Conservation (phyloP, 2,888 invertebrate species). For the Dermolepida albohirtum region DNA sequence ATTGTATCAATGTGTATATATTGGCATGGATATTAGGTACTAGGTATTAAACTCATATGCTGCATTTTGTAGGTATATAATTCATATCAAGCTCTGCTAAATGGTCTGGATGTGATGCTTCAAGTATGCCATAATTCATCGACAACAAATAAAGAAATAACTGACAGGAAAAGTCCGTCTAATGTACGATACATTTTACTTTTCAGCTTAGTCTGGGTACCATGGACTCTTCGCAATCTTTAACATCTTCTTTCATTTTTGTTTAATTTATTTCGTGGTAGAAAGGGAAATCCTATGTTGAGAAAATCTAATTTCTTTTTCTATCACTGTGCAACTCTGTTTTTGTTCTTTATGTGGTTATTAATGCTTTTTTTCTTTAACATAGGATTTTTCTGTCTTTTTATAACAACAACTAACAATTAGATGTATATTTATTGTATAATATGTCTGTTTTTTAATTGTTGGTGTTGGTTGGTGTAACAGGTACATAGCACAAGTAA, state of each 20-base stretch:
- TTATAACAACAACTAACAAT: slow-evolving; percentile 39
- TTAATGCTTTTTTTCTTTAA: slow-evolving; percentile 40
- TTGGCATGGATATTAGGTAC: slow-evolving; percentile 12
- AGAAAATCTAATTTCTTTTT: slow-evolving; percentile 32
- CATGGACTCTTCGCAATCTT: slow-evolving; percentile 43
- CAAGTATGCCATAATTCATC: slow-evolving; percentile 73
- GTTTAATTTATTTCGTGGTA: slow-evolving; percentile 34
- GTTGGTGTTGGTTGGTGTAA: slow-evolving; percentile 63
- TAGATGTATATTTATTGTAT: slow-evolving; percentile 33
- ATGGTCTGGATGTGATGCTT: slow-evolving; percentile 75
- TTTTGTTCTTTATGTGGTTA: slow-evolving; percentile 27
- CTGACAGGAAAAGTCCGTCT: slow-evolving; percentile 56
- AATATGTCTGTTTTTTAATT: slow-evolving; percentile 22
- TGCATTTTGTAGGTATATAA: slow-evolving; percentile 71
- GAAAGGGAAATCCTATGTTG: slow-evolving; percentile 40
- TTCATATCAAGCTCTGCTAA: slow-evolving; percentile 74
- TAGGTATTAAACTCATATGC: slow-evolving; percentile 29
- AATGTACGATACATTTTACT: slow-evolving; percentile 57
- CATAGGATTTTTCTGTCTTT: slow-evolving; percentile 39
- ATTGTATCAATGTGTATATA: slow-evolving; percentile 15
- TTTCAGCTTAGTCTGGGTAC: slow-evolving; percentile 48
- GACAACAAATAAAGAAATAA: slow-evolving; percentile 51
- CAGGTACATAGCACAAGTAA: slow-evolving; percentile 96
- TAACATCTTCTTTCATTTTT: slow-evolving; percentile 36
- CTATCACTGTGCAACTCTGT: slow-evolving; percentile 13